A percentile compares a stretch with the other conserved stretches of the same genome.
Conservation (phyloP, 2,113 vertebrate genomes). For the Myotis yumanensis region DNA sequence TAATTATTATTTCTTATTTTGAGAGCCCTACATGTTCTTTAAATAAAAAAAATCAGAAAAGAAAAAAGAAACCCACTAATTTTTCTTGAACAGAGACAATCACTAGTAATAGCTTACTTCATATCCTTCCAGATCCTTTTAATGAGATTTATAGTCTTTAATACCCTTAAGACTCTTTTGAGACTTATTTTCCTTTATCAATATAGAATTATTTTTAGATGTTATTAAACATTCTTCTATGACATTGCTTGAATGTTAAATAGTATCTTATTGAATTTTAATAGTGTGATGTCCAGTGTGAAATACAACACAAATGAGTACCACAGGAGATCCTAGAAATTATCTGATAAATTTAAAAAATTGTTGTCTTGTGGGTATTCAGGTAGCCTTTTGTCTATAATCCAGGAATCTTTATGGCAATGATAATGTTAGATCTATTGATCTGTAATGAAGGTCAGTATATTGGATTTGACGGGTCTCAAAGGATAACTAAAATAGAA, state of each 20-base stretch:
- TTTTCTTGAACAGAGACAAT: neutral
- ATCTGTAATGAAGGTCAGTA: neutral
- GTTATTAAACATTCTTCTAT: neutral
- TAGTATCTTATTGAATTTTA: conserved; percentile 12
- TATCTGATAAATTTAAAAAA: neutral
- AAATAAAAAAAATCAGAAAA: neutral
- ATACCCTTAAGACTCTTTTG: neutral
- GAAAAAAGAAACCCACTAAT: neutral
- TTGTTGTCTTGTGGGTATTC: neutral
- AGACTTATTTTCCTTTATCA: conserved; percentile 13
- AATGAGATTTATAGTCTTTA: neutral
- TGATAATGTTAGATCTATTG: neutral
- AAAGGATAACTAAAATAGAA: neutral
- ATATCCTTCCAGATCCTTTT: neutral
- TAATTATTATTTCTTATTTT: conserved; percentile 1
- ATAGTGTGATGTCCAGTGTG: neutral
- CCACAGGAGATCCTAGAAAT: neutral
- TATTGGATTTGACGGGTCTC: neutral
- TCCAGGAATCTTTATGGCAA: neutral
- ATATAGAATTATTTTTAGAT: neutral
- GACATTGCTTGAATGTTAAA: neutral
- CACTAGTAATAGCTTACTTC: neutral
- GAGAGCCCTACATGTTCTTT: neutral
- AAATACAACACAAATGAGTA: neutral
- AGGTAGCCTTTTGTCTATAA: neutral